Evolutionary conservation across 2,888 invertebrate genomes (phyloP), one percentile per base, ranked within the genome.

Genomic region (Cerastis leucographa): DNA sequence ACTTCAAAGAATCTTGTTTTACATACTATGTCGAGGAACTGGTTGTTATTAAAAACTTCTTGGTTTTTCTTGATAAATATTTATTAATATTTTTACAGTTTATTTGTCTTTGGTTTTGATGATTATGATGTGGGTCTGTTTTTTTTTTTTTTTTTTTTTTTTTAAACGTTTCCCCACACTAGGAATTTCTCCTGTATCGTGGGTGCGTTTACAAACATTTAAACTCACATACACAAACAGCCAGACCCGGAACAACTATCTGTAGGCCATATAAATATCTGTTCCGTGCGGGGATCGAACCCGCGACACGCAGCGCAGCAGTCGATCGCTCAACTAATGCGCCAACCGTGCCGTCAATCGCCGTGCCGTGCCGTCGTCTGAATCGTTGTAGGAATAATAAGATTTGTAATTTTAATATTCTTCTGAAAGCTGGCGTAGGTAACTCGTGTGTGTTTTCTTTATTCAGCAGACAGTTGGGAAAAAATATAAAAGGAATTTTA

Each of bases 1-100:
- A 85, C 82, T 74, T 84, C 84, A 85, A 87, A 85, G 87, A 87
- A 46, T 46, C 40, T 74, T 80, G 69, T 83, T 79, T 75, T 73
- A 71, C 76, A 76, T 84, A 64, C 22, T 69, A 49, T 62, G 54
- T 46, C 54, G 59, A 68, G 54, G 12, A 14, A 78, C 65, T 40
- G 59, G 61, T 54, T 74, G 82, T 85, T 80, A 49, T 85, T 76
- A 71, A 66, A 77, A 75, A 68, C 74, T 73, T 71, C 56, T 71
- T 73, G 74, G 71, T 65, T 65, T 77, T 74, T 44, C 59, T 25
- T 56, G 42, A 61, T 71, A 77, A 86, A 86, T 85, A 80, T 86
- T 84, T 85, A 54, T 71, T 77, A 84, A 86, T 86, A 84, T 85
- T 85, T 72, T 67, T 72, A 84, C 80, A 64, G 65, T 66, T 71